These are phyloP conservation scores for Lottia gigantea DNA, from an alignment of 2,888 invertebrate genomes.

Conservation along the genomic window DNA sequence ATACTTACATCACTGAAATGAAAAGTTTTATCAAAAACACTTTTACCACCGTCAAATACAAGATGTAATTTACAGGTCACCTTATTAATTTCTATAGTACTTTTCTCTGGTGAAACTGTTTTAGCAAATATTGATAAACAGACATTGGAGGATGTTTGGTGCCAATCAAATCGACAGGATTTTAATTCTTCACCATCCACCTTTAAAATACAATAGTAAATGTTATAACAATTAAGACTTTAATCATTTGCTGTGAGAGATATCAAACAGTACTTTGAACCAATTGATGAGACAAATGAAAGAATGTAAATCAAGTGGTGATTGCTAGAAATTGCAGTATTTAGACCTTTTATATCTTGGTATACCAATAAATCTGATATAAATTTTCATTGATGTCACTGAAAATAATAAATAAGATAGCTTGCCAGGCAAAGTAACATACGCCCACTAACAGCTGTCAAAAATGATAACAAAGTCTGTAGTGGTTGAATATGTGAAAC, in stretches of 20 bases:
- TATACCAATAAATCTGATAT: too few species aligned
- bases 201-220: conserved; percentile 24
- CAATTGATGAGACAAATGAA: too few species aligned
- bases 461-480: too few species aligned
- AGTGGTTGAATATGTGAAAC: too few species aligned
- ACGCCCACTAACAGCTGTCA: too few species aligned
- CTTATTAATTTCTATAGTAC: conserved; percentile 84
- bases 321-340: too few species aligned
- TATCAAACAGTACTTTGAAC: too few species aligned
- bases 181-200: conserved; percentile 39
- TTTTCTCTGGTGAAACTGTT: conserved; percentile 83
- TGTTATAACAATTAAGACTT: not conserved
- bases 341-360: too few species aligned
- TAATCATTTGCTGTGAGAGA: not conserved
- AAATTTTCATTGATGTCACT: too few species aligned
- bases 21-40: conserved; percentile 72
- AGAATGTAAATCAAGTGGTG: too few species aligned
- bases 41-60: conserved; percentile 80
- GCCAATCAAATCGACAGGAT: conserved; percentile 90
- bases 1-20: conserved; percentile 83
- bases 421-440: too few species aligned
- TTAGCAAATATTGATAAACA: conserved; percentile 92
- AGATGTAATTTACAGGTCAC: conserved; percentile 81
- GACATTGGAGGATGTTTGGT: conserved; percentile 88
- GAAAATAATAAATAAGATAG: too few species aligned